Evolutionary conservation across 2,113 vertebrate genomes (phyloP).

Genomic region (Scortum barcoo): DNA sequence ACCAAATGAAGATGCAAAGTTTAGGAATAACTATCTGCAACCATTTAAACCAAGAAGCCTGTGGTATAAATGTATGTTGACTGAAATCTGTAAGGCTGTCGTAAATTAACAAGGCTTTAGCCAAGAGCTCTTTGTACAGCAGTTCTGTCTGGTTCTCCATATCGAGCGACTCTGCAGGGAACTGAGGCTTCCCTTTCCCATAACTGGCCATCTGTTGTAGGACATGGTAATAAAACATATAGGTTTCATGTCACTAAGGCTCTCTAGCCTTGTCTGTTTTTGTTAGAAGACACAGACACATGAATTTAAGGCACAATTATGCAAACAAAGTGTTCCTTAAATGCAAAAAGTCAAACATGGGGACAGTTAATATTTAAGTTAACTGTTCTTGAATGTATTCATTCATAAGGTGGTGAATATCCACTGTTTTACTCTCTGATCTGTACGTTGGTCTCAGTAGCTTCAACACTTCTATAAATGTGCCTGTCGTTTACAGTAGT

Average conservation of each 20-base stretch:
- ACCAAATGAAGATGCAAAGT: constrained; percentile 67
- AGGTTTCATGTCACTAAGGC: constrained; percentile 47
- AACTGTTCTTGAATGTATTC: neutral
- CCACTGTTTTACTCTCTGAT: neutral
- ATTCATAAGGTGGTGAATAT: neutral
- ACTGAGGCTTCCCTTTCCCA: constrained; percentile 13
- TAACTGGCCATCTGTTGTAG: constrained; percentile 62
- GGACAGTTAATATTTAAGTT: neutral
- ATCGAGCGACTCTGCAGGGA: constrained; percentile 15
- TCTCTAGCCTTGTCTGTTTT: neutral
- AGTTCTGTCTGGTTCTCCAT: constrained; percentile 27
- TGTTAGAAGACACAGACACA: neutral
- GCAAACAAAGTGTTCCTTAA: neutral
- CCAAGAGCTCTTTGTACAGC: constrained; percentile 39
- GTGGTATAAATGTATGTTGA: neutral
- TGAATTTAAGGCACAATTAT: neutral
- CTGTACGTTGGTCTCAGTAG: neutral
- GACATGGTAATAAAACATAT: constrained; percentile 45
- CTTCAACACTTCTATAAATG: constrained; percentile 21
- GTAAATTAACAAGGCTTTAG: constrained; percentile 48
- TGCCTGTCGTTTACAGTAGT: constrained; percentile 40
- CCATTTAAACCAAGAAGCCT: constrained; percentile 7
- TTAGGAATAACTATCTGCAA: constrained; percentile 5
- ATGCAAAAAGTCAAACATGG: constrained; percentile 8
- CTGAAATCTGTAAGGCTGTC: constrained; percentile 26